phyloP scores from a whole-genome alignment of 2,888 invertebrate species.

The Tetragonula carbonaria region DNA sequence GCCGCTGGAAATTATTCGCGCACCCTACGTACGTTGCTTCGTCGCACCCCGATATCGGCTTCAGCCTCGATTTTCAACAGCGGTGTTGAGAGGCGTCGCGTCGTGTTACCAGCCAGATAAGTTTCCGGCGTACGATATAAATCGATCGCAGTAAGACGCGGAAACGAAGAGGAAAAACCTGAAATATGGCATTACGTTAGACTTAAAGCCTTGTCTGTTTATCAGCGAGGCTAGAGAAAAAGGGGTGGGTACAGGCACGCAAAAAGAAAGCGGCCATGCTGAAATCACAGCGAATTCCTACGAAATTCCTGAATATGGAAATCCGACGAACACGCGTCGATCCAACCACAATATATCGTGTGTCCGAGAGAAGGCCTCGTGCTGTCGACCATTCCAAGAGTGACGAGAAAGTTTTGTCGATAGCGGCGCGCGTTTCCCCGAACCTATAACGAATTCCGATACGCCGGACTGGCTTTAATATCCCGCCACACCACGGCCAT shows the following conservation, averaged over 20 bases:
- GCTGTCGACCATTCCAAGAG: conserved; percentile 40
- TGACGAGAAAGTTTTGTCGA: conserved; percentile 69
- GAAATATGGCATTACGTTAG: neutral
- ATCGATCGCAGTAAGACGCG: neutral
- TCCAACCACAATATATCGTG: conserved; percentile 65
- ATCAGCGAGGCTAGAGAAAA: neutral
- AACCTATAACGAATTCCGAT: conserved; percentile 67
- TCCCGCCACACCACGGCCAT: conserved; percentile 50
- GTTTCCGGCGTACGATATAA: neutral
- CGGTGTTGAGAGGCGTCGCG: neutral
- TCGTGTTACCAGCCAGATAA: conserved; percentile 14
- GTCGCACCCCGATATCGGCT: conserved; percentile 35
- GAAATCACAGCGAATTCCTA: conserved; percentile 68
- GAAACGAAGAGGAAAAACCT: neutral
- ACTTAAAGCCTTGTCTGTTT: neutral
- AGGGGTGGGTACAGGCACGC: neutral
- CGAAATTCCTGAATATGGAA: conserved; percentile 68
- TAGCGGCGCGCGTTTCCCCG: conserved; percentile 49
- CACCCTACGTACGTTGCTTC: conserved; percentile 30
- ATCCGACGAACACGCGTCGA: conserved; percentile 63
- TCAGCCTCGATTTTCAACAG: conserved; percentile 22
- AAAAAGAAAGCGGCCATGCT: neutral
- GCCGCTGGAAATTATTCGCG: conserved; percentile 52
- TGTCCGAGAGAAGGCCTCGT: conserved; percentile 42
- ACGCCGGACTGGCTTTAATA: conserved; percentile 62